Base-by-base conservation (phyloP, 1,140 invertebrate species). In the Popillia japonica region DNA sequence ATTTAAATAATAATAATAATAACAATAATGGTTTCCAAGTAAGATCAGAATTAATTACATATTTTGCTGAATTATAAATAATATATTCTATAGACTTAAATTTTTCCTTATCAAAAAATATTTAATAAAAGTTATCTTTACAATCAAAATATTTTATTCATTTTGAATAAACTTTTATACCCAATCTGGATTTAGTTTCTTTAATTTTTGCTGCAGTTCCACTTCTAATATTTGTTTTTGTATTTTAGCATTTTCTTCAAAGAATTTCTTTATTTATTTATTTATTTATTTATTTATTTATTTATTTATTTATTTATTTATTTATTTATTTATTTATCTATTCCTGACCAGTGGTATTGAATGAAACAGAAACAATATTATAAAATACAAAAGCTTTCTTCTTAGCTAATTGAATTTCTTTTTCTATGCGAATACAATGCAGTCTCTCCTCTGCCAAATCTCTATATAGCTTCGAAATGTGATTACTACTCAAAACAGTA, bases 361-460 rank as follows among this genome's bases (percentile, higher is more conserved):
- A n/a, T n/a, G n/a, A n/a, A n/a, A n/a, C n/a, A n/a, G n/a, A n/a
- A n/a, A n/a, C n/a, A n/a, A n/a, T n/a, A n/a, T n/a, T n/a, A n/a
- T n/a, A n/a, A n/a, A n/a, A n/a, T n/a, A n/a, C n/a, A 2, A 7
- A 10, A 10, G 2, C 2, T 48, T 7, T 48, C 44, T 48, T 17
- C 44, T 2, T 48, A 48, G 10, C n/a, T 48, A 14, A 14, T 2
- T 3, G 0, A 48, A 48, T 48, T 14, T 48, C n/a, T 48, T 48
- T 48, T 48, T 48, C 44, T 48, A 48, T 14, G 2, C 3, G 10
- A 2, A 48, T 17, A 48, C 44, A 48, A 14, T 48, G 10, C n/a
- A 48, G n/a, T 48, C 44, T 48, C 44, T 48, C 10, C n/a, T 48
- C 44, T 48, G 44, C 44, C 44, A 48, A 48, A 48, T 48, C 44